phyloP scores from a whole-genome alignment of 2,113 vertebrate genomes.

The Odontesthes bonariensis region DNA sequence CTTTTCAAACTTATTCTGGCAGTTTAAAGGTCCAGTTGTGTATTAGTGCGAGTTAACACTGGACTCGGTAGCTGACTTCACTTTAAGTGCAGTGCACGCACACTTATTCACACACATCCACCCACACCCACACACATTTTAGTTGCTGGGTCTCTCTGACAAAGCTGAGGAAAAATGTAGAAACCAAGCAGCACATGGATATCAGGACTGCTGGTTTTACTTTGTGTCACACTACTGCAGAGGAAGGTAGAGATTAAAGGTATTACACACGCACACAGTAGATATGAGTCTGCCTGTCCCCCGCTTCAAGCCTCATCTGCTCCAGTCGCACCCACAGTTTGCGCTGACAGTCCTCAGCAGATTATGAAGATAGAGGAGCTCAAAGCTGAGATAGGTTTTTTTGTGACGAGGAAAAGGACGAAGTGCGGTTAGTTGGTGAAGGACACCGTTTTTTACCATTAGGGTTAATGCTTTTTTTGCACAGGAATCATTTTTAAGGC shows the following conservation, averaged over 20 bases:
- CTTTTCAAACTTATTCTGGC: neutral
- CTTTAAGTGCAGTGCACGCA: conserved; percentile 10
- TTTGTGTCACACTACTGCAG: conserved; percentile 16
- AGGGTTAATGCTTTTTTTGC: conserved; percentile 8
- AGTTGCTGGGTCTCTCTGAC: conserved; percentile 17
- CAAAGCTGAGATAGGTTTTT: neutral
- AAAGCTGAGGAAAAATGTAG: conserved; percentile 21
- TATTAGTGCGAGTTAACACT: conserved; percentile 10
- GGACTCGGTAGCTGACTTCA: conserved; percentile 36
- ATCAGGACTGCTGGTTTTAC: conserved; percentile 20
- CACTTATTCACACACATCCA: neutral
- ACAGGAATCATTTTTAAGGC: conserved; percentile 10
- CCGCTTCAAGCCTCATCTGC: conserved; percentile 14
- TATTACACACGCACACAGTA: neutral
- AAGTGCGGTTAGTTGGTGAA: neutral
- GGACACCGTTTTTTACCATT: neutral
- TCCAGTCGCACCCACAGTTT: conserved; percentile 30
- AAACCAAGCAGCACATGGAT: conserved; percentile 2
- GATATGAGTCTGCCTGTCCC: conserved; percentile 15
- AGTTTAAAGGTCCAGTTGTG: conserved; percentile 18
- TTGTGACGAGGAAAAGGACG: neutral
- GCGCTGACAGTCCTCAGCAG: conserved; percentile 16
- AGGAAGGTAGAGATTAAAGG: conserved; percentile 29
- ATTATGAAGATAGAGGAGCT: conserved; percentile 25
- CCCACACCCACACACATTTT: conserved; percentile 7